Evolutionary conservation across 2,888 invertebrate genomes (phyloP), one percentile per base, ranked within the genome.

Genomic region (Beris morrisii): DNA sequence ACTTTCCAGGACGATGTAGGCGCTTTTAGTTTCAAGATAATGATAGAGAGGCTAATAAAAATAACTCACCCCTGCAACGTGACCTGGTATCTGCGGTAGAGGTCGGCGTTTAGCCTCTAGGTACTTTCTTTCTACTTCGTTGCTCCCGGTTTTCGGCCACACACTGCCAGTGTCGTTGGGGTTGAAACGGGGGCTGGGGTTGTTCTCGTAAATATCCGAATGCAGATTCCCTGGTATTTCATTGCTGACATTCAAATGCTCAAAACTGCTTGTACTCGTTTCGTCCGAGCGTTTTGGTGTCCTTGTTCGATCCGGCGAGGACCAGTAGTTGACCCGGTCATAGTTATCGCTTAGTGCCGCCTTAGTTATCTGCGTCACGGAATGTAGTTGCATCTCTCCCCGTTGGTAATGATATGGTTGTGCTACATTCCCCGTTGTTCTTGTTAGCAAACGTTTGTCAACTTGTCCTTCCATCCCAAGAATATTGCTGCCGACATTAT

Each of bases 231-330:
- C 69, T 54, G 71, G 72, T 67, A 71, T 70, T 67, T 71, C 73
- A 64, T 31, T 61, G 22, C 11, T 61, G 38, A 50, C 61, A 71
- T 74, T 74, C 64, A 75, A 72, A 70, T 74, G 74, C 67, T 74
- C 73, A 66, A 74, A 74, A 70, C 74, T 74, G 68, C 73, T 74
- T 66, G 73, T 73, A 69, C 73, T 74, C 59, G 72, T 72, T 64
- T 71, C 71, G 53, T 69, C 71, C 31, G 68, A 69, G 22, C 69
- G 69, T 43, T 68, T 68, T 30, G 55, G 61, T 28, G 50, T 55
- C 31, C 65, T 57, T 15, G 59, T 59, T 31, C 67, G 64, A 30
- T 38, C 38, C 43, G 61, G 61, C 12, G 61, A 61, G 15, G 61
- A 38, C 61, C 61, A 61, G 11, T 11, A 50, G 43, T 38, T 52